Evolutionary conservation across 2,888 invertebrate species (phyloP), one percentile per base, ranked within the genome.

Genomic region (Adela reaumurella): DNA sequence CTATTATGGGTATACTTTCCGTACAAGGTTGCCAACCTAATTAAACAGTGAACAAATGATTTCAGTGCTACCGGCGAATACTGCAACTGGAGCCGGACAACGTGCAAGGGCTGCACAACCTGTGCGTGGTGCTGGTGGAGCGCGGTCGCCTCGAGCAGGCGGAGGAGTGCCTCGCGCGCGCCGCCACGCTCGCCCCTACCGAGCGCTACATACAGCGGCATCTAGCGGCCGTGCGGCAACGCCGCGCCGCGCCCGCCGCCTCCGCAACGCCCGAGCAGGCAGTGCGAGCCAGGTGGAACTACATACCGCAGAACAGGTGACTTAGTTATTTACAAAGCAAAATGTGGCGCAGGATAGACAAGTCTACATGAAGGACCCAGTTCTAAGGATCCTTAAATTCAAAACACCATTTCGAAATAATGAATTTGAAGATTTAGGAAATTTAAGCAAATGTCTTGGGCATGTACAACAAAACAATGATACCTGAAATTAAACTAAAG

Each of bases 51-150:
- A n/a, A n/a, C n/a, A n/a, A n/a, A n/a, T n/a, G n/a, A n/a, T n/a
- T 81, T 16, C 81, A 93, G 89, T 96, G 96, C 65, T 97, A 97
- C 74, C 86, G 88, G 48, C 86, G 88, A 54, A 96, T 97, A 57
- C 71, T 97, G 14, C 87, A 89, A 58, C 69, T 92, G 54, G 96
- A 97, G 59, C 90, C 96, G 0, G 87, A 88, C 57, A 95, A 97
- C 67, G 91, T 94, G 53, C 97, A 97, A 74, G 97, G 95, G 0
- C 81, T 93, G 43, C 97, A 97, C 79, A 97, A 97, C 72, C 81
- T 97, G 19, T 97, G 97, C 71, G 97, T 97, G 6, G 96, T 97
- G 1, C 91, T 91, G 58, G 96, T 97, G 5, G 97, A 97, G 68
- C 83, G 92, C 35, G 95, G 95, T 10, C 87, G 90, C 59, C 80